phyloP scores from a whole-genome alignment of 35 echinoderm and acorn worm species.

The Apostichopus japonicus region DNA sequence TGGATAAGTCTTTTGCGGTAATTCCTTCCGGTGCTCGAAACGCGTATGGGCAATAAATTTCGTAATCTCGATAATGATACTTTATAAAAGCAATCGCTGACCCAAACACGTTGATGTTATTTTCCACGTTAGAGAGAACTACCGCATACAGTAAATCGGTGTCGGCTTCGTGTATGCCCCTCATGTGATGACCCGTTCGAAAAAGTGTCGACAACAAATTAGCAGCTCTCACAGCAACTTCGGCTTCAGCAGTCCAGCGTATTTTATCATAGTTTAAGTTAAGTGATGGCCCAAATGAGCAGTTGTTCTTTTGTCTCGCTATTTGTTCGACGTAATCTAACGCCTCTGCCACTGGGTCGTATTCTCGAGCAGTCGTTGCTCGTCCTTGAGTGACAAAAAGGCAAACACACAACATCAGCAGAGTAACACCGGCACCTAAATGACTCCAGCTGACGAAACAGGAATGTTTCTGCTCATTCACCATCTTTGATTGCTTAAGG shows the following conservation, averaged over 20 bases:
- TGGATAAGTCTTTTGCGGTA: constrained; percentile 83
- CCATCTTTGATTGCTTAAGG: too few species aligned
- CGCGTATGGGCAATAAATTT: constrained; percentile 85
- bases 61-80: constrained; percentile 75
- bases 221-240: constrained; percentile 68
- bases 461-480: too few species aligned
- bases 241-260: constrained; percentile 68
- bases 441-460: too few species aligned
- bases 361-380: background rate
- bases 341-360: constrained; percentile 65
- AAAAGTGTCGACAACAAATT: constrained; percentile 77
- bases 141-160: constrained; percentile 71
- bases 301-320: constrained; percentile 73
- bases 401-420: too few species aligned
- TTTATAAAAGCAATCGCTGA: constrained; percentile 83
- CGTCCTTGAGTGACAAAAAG: too few species aligned
- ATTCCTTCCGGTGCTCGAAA: constrained; percentile 56
- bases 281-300: constrained; percentile 81
- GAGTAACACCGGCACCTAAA: too few species aligned
- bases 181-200: constrained; percentile 68
- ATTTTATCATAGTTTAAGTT: constrained; percentile 74
- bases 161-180: constrained; percentile 64
- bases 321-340: constrained; percentile 87
- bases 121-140: constrained; percentile 76
- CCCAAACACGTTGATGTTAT: constrained; percentile 72